Evolutionary conservation across 2,888 invertebrate genomes (phyloP), one percentile per base, ranked within the genome.

Genomic region (Cheilosia grossa): DNA sequence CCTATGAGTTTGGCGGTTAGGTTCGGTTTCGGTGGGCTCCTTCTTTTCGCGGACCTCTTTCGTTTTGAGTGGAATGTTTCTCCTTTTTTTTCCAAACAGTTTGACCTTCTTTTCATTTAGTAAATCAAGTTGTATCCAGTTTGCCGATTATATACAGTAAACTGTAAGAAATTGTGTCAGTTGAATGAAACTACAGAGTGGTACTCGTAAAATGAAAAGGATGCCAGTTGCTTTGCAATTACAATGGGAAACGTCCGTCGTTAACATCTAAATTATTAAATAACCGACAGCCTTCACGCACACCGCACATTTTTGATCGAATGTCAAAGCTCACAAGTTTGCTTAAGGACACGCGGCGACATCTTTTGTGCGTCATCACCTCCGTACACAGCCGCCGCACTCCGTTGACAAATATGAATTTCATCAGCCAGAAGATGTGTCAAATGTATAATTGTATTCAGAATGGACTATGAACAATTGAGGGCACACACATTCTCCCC

Each of bases 321-420:
- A 79, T 81, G 85, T 85, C 81, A 85, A 73, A 82, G 21, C 17
- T 54, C 59, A 66, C 51, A 54, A 72, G 82, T 86, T 86, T 86
- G 53, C 77, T 64, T 73, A 82, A 73, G 54, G 86, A 78, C 86
- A 86, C 86, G 86, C 64, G 86, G 86, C 64, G 82, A 82, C 86
- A 78, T 82, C 77, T 69, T 82, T 77, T 72, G 64, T 78, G 63
- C 69, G 42, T 82, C 86, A 73, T 58, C 63, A 61, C 61, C 54
- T 72, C 40, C 61, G 40, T 42, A 2, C 33, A 63, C 56, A 54
- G 44, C 6, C 47, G 82, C 66, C 27, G 27, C 6, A 1, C 27
- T 27, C 27, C 51, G 64, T 82, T 86, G 69, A 78, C 80, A 86
- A 86, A 86, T 86, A 86, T 86, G 86, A 82, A 86, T 81, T 86